Conservation (phyloP, 2,797 vertebrate genomes). For the Leucoraja ocellata region DNA sequence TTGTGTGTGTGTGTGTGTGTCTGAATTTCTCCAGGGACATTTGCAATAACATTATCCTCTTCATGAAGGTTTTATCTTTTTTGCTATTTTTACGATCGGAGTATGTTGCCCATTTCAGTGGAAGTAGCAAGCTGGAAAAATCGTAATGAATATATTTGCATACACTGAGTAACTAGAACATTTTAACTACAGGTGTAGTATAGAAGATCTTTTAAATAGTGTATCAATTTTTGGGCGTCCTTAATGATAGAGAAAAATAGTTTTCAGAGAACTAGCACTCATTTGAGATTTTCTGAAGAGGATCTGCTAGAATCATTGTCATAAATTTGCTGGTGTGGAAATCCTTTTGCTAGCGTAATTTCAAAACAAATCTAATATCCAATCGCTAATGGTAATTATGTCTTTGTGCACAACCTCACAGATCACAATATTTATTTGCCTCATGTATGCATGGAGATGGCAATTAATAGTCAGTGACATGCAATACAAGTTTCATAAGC, state of each 20-base stretch:
- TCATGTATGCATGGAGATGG: no score
- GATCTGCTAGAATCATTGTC: neutral
- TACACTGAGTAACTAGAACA: neutral
- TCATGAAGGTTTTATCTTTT: conserved; percentile 17
- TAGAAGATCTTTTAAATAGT: neutral
- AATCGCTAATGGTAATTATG: no score
- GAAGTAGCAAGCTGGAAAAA: neutral
- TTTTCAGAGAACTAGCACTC: neutral
- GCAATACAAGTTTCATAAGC: no score
- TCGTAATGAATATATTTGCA: neutral
- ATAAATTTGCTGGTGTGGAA: no score
- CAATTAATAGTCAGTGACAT: no score
- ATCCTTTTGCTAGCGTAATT: no score
- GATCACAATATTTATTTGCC: no score
- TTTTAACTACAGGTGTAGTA: neutral
- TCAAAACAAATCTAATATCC: no score
- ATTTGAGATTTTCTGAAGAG: neutral
- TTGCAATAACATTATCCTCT: conserved; percentile 20
- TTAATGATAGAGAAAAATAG: neutral
- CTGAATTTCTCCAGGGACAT: neutral
- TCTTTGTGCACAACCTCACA: no score
- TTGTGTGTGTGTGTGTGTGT: neutral
- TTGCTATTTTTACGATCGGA: conserved; percentile 43
- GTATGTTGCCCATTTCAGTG: conserved; percentile 31
- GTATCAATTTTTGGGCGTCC: neutral